Evolutionary conservation across 2,113 vertebrate species (phyloP).

Genomic region (Dipodomys merriami): DNA sequence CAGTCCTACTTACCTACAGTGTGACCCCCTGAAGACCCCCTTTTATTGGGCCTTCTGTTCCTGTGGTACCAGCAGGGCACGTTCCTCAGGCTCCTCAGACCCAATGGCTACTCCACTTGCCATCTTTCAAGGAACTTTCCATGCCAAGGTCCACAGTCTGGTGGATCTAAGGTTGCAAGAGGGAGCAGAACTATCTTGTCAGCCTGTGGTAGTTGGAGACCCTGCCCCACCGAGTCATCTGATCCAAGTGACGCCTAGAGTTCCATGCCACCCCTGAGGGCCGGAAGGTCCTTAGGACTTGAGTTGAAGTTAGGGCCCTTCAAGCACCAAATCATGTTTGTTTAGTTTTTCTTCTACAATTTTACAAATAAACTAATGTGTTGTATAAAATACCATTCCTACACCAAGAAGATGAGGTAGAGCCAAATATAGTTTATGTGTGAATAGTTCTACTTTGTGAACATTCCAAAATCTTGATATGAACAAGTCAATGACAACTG

Average conservation of each 20-base stretch:
- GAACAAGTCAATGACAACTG: neutral
- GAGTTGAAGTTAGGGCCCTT: neutral
- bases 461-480: neutral
- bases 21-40: no score
- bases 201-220: neutral
- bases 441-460: neutral
- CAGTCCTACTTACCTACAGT: no score
- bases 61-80: neutral
- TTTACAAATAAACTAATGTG: neutral
- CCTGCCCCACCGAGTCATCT: neutral
- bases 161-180: neutral
- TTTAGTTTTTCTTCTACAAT: neutral
- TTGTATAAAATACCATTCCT: neutral
- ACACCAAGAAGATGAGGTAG: neutral
- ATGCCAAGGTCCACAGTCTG: neutral
- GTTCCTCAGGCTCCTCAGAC: neutral
- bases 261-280: neutral
- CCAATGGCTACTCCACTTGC: no score
- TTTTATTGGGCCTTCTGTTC: neutral
- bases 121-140: neutral
- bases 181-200: neutral
- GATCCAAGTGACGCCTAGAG: neutral
- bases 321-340: neutral
- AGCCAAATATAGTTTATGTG: neutral
- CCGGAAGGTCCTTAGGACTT: neutral